Base-by-base conservation (phyloP, 2,888 invertebrate genomes). In the Drosophila mimica region DNA sequence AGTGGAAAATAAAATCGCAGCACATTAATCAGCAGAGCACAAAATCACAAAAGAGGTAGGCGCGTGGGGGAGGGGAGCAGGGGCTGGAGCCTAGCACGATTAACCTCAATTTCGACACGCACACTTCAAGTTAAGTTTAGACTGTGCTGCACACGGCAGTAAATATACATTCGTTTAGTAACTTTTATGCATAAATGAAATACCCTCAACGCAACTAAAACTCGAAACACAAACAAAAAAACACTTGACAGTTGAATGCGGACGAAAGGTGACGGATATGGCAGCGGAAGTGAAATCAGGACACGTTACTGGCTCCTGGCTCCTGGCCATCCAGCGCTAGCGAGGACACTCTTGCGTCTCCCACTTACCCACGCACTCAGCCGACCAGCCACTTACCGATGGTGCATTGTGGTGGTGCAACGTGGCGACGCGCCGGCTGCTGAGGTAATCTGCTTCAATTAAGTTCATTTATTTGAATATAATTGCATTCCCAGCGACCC, bases 361-460 rank as follows among this genome's bases (percentile, higher is more conserved):
- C 53, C 28, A 4, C 13, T 28, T 36, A n/a, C 17, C 28, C 43
- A 64, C 20, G 15, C 3, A 4, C 38, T 9, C 38, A 4, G 17
- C n/a, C 38, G 8, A 8, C 40, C 46, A 25, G 46, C 43, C 51
- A n/a, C 28, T 28, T 40, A 60, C 36, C 20, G 46, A 53, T 66
- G 33, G 38, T 72, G 70, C 73, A 71, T 63, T 43, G 60, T 51
- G 60, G 13, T 46, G 64, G 30, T 54, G 65, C 38, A 63, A 38
- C 61, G 30, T 43, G 62, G 31, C 59, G 60, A 51, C 51, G 79
- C 72, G 43, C 25, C 66, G 80, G 70, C 76, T 67, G 69, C 65
- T 75, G 77, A 88, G 88, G 87, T 87, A 87, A 87, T 87, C 89
- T 84, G 88, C 85, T 82, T 88, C 85, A 87, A 89, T 87, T 87